Base-by-base conservation (phyloP, 2,797 vertebrate species). In the Notolepis coatsorum region DNA sequence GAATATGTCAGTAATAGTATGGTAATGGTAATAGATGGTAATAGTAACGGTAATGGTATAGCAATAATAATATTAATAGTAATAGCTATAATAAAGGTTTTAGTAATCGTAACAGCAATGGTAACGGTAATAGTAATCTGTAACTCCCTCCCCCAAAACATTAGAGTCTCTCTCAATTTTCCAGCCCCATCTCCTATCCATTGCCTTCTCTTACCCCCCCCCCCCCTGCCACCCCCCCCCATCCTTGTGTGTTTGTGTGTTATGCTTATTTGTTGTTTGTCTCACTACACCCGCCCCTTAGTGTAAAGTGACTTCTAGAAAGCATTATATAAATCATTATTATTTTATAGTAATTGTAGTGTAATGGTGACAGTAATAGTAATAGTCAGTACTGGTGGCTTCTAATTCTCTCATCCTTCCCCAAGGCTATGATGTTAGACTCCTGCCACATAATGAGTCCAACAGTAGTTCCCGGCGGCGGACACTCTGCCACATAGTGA, bases 381-480 rank as follows among this genome's bases (percentile, higher is more conserved):
- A 61, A 69, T 47, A 73, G 9, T 20, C n/a, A n/a, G n/a, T n/a
- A n/a, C 15, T 12, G 61, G 64, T 46, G 50, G 30, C 45, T 62
- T 69, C 38, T 18, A 62, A 71, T 61, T 55, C 28, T 13, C 9
- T 54, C 42, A 65, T 30, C 35, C 42, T 24, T 65, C 24, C 35
- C 28, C 61, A 47, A 67, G 27, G 61, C 66, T 51, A 30, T 30
- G n/a, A n/a, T n/a, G n/a, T n/a, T n/a, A n/a, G 55, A 65, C 59
- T 58, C 50, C 35, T 64, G 68, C 75, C 68, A 74, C 78, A 80
- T 77, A 67, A 62, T 75, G 74, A 77, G 65, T 65, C 65, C 50
- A 59, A 45, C 30, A 12, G 10, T 59, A 35, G 10, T 39, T 75
- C 42, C 33, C 15, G 28, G 35, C n/a, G 65, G 23, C 54, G 56